These are phyloP conservation scores for Tiphia femorata DNA, from an alignment of 2,888 invertebrate species.

Conservation along the genomic window DNA sequence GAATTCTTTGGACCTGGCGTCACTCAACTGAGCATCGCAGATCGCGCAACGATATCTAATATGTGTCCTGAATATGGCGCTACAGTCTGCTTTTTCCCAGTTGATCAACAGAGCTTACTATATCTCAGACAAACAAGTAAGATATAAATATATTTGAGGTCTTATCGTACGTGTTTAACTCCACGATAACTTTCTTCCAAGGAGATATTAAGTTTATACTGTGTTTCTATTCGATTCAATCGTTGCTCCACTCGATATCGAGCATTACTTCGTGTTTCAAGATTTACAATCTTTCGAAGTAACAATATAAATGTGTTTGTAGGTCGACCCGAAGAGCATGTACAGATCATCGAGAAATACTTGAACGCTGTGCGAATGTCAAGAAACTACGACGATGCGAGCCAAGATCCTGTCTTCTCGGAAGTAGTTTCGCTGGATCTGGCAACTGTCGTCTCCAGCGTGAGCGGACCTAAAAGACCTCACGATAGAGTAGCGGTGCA, in stretches of 20 bases:
- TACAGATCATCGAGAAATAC: conserved; percentile 84
- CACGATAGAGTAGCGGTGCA: conserved; percentile 94
- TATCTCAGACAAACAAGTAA: conserved; percentile 89
- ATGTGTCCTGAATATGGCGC: conserved; percentile 99
- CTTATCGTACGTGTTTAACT: neutral
- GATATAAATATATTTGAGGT: no score
- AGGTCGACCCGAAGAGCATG: conserved; percentile 86
- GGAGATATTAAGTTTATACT: neutral
- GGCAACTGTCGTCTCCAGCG: conserved; percentile 89
- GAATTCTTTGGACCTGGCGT: conserved; percentile 99
- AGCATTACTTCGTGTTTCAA: neutral
- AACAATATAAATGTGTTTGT: conserved; percentile 6
- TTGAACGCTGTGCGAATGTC: conserved; percentile 85
- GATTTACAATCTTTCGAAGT: neutral
- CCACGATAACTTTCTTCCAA: neutral
- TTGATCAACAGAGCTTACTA: conserved; percentile 84
- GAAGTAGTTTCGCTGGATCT: conserved; percentile 89
- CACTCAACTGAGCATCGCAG: conserved; percentile 90
- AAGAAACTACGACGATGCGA: conserved; percentile 81
- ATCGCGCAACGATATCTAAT: conserved; percentile 97
- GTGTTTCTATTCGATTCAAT: no score
- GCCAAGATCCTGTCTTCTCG: conserved; percentile 88
- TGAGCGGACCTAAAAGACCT: conserved; percentile 97
- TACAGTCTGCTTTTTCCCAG: conserved; percentile 95
- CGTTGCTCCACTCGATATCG: neutral